Evolutionary conservation across 2,888 invertebrate species (phyloP).

Genomic region (Aplocera efformata): DNA sequence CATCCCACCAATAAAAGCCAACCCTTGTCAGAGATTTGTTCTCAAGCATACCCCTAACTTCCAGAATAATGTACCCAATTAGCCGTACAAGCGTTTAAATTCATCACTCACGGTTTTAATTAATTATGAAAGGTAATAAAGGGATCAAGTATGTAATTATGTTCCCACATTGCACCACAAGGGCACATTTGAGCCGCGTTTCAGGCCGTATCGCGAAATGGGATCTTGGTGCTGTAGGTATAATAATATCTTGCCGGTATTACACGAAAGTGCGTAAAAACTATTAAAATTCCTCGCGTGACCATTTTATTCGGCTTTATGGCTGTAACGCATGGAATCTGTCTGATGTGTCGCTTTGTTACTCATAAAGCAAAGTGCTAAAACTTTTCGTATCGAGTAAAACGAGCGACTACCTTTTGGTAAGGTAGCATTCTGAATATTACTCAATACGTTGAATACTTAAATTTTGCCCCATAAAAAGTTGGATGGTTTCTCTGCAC

Average conservation of each 20-base stretch:
- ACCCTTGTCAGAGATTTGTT: slow-evolving; percentile 25
- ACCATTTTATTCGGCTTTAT: slow-evolving; percentile 19
- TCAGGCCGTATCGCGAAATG: slow-evolving; percentile 23
- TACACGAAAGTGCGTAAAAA: slow-evolving; percentile 28
- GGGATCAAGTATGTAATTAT: slow-evolving; percentile 53
- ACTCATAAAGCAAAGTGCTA: not conserved
- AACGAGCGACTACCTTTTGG: too few relatives aligned
- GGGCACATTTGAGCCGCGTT: slow-evolving; percentile 38
- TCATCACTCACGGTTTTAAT: slow-evolving; percentile 41
- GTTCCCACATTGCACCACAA: slow-evolving; percentile 50
- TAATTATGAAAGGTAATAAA: slow-evolving; percentile 53
- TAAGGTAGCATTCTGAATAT: too few relatives aligned
- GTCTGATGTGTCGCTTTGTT: slow-evolving; percentile 14
- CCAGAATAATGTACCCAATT: slow-evolving; percentile 29
- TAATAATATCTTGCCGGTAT: slow-evolving; percentile 22
- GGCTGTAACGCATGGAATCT: slow-evolving; percentile 21
- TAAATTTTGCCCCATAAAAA: too few relatives aligned
- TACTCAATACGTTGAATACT: too few relatives aligned
- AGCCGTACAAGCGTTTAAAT: slow-evolving; percentile 28
- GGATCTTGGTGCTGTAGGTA: slow-evolving; percentile 19
- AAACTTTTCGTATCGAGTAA: too few relatives aligned
- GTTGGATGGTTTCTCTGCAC: too few relatives aligned
- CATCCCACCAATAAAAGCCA: slow-evolving; percentile 14
- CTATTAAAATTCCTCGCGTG: slow-evolving; percentile 30
- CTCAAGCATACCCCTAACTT: slow-evolving; percentile 20